These are phyloP conservation scores for Staurois parvus DNA, from an alignment of 2,797 vertebrate species.

Conservation along the genomic window DNA sequence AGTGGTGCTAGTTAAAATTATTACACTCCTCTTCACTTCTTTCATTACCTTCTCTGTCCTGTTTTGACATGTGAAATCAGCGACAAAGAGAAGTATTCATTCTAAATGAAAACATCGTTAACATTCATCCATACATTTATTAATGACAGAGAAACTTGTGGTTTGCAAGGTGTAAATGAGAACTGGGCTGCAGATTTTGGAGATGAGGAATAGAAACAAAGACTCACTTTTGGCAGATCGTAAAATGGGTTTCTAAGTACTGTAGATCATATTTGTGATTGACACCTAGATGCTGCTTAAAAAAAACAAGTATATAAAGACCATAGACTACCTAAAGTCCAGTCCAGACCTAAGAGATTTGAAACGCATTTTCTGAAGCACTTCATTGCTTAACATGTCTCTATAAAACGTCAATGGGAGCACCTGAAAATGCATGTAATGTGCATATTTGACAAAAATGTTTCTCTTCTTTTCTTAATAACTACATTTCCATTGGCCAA, in stretches of 20 bases:
- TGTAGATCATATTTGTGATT: not conserved
- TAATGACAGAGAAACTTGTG: not conserved
- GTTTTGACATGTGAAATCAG: constrained; percentile 63
- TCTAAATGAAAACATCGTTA: constrained; percentile 23
- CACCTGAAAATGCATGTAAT: no score
- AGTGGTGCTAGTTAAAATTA: constrained; percentile 70
- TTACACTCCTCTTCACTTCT: constrained; percentile 68
- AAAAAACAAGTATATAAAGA: no score
- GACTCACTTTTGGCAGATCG: not conserved
- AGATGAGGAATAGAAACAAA: no score
- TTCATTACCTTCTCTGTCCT: constrained; percentile 57
- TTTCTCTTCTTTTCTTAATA: no score
- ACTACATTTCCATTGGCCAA: no score
- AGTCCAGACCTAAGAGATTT: no score
- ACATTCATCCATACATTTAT: constrained; percentile 5
- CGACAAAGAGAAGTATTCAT: constrained; percentile 61
- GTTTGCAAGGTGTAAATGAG: not conserved
- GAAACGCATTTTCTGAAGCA: no score
- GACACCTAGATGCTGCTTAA: not conserved
- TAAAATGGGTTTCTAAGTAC: not conserved
- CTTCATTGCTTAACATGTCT: no score
- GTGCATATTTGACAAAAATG: no score
- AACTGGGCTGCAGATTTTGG: not conserved
- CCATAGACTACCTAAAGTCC: no score
- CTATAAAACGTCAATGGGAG: no score